Percentiles rank a stretch among this genome's conserved stretches.
Evolutionary conservation across 2,113 vertebrate genomes (phyloP).

Genomic region (Emydocephalus ijimae): DNA sequence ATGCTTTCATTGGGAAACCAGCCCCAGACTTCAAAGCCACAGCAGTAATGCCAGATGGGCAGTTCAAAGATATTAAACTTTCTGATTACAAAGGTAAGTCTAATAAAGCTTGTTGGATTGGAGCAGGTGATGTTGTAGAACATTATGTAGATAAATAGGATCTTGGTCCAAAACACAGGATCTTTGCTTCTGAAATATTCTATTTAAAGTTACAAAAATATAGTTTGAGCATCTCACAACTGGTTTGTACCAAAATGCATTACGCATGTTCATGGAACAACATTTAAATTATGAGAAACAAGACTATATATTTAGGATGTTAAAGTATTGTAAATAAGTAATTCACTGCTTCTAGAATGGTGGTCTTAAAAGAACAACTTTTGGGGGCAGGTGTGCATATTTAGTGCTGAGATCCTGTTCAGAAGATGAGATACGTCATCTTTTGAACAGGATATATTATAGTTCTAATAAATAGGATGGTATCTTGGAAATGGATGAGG

Average conservation of each 20-base stretch:
- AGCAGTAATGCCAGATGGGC: slow-evolving; percentile 93
- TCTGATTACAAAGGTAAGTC: slow-evolving; percentile 88
- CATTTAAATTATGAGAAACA: background rate
- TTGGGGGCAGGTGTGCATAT: too few species aligned
- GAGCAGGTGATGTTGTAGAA: background rate
- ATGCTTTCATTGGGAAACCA: slow-evolving; percentile 87
- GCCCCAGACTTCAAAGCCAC: slow-evolving; percentile 92
- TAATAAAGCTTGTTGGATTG: background rate
- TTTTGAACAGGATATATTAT: too few species aligned
- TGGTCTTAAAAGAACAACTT: too few species aligned
- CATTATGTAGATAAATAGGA: background rate
- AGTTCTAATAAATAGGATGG: too few species aligned
- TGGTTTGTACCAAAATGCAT: background rate
- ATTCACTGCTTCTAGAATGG: background rate
- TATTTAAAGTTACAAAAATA: background rate
- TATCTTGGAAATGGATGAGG: background rate
- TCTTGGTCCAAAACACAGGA: background rate
- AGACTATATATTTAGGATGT: background rate
- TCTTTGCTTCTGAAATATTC: background rate
- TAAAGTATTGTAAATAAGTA: background rate
- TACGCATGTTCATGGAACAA: background rate
- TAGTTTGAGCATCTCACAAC: background rate
- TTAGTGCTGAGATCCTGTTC: too few species aligned
- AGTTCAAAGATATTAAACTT: slow-evolving; percentile 88
- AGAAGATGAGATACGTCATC: too few species aligned